These are phyloP conservation scores for Camelus bactrianus DNA, from an alignment of 2,113 vertebrate genomes.

Conservation along the genomic window DNA sequence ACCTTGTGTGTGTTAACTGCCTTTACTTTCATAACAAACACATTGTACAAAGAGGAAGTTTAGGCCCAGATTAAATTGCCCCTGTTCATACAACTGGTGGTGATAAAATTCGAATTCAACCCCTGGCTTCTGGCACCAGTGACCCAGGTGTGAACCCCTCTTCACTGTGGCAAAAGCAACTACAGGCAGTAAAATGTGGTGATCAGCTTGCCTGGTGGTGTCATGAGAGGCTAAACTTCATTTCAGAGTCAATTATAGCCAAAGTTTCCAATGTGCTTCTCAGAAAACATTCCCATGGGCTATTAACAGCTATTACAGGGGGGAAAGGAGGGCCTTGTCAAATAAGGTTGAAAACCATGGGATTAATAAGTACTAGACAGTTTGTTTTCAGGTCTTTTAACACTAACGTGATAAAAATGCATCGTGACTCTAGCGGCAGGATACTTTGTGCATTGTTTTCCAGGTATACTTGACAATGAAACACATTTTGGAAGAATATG, in stretches of 20 bases:
- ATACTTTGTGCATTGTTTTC: not conserved
- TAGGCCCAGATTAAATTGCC: not conserved
- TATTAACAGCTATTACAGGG: not conserved
- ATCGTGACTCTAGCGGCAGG: not conserved
- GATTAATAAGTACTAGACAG: not conserved
- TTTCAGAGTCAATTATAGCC: not conserved
- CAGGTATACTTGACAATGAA: conserved; percentile 3
- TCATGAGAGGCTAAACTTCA: not conserved
- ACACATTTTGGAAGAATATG: not conserved
- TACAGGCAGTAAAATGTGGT: not conserved
- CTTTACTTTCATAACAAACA: not conserved
- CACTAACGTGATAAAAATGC: not conserved
- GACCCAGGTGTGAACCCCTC: not conserved
- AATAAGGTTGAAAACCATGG: not conserved
- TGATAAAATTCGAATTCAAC: not conserved
- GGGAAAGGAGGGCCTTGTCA: not conserved
- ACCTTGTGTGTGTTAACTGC: not conserved
- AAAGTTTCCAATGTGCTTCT: not conserved
- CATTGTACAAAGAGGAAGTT: not conserved
- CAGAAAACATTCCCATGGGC: not conserved
- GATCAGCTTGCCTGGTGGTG: not conserved
- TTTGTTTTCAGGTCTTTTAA: not conserved
- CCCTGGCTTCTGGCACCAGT: not conserved
- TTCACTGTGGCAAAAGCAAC: not conserved
- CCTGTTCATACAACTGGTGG: not conserved